Conservation (phyloP, 2,113 vertebrate genomes). For the Cairina moschata region DNA sequence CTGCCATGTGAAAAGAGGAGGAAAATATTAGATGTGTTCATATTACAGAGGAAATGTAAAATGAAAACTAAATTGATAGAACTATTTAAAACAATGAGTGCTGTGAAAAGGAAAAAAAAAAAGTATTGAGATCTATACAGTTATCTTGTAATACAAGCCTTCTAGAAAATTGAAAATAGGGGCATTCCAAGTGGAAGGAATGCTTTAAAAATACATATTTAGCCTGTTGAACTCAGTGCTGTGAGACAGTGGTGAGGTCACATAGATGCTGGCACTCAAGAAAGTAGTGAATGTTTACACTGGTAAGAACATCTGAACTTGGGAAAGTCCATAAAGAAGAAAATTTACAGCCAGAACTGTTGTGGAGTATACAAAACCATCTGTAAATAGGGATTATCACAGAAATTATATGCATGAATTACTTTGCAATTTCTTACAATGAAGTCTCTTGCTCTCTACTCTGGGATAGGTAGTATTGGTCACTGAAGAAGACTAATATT, state of each 20-base stretch:
- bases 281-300: background rate
- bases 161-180: background rate
- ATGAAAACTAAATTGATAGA: background rate
- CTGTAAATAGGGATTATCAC: background rate
- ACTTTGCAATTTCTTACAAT: background rate
- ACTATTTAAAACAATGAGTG: background rate
- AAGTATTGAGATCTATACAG: background rate
- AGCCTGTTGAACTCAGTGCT: background rate
- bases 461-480: background rate
- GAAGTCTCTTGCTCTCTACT: background rate
- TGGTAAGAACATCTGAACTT: background rate
- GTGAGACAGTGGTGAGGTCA: background rate
- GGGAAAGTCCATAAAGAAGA: background rate
- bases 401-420: background rate
- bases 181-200: background rate
- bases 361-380: background rate
- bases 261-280: background rate
- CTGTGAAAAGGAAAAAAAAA: background rate
- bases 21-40: background rate
- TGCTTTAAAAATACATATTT: background rate
- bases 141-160: background rate
- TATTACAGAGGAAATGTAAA: background rate
- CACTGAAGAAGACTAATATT: background rate
- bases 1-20: background rate
- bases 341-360: background rate